Evolutionary conservation across 2,888 invertebrate genomes (phyloP), one percentile per base, ranked within the genome.

Genomic region (Hypomecis punctinalis): DNA sequence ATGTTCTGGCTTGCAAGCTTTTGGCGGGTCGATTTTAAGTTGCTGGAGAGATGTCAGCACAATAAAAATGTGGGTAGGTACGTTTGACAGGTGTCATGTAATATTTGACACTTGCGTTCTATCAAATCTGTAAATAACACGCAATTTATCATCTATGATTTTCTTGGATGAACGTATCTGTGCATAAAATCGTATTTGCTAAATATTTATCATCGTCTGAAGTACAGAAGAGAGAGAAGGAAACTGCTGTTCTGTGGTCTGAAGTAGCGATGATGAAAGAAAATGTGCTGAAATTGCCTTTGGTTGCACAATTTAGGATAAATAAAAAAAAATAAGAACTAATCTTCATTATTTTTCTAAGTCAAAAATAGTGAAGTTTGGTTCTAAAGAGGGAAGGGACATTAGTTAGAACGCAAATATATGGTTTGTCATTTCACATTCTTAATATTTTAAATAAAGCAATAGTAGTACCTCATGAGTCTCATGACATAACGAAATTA

Each of bases 401-500:
- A n/a, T 23, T 55, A 40, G 56, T 13, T 55, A 61, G 48, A 56
- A 67, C 47, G 68, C 42, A 67, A 64, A 61, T n/a, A 58, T 54
- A 59, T 23, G 52, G 67, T 51, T 66, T 49, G 59, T 62, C 60
- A 62, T 67, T 62, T 48, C 61, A 60, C 49, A 53, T 49, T 52
- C 36, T 23, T 54, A 42, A 45, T 35, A 42, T 56, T 58, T n/a
- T 56, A 53, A 40, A 42, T 43, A 54, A 62, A 67, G 59, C 68
- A 70, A 72, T 73, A 72, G 62, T 74, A 70, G 73, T 80, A 76
- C 76, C 82, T 82, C 77, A 78, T 75, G 82, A 81, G 76, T 76
- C 83, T 81, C 77, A 78, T 76, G 81, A 80, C 69, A 70, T 75
- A 73, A 76, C 78, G 77, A 82, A 78, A 70, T 68, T 67, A 62